Evolutionary conservation across 2,888 invertebrate genomes (phyloP), one percentile per base, ranked within the genome.

Genomic region (Leptopilina myrica): DNA sequence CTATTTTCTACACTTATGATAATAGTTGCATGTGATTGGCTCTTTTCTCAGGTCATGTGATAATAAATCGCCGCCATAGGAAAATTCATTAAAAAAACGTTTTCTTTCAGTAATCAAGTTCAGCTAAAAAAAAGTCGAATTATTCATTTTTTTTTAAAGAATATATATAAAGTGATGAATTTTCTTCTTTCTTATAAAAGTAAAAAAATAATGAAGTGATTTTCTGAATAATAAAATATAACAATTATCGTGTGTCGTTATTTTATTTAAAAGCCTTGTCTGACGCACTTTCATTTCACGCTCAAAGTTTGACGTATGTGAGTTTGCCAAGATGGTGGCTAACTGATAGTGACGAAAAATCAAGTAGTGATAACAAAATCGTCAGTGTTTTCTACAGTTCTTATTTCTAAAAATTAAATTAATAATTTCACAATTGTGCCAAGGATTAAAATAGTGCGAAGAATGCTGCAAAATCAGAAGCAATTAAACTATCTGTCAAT

Each of bases 271-370:
- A 33, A 69, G 69, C 14, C 15, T 53, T 69, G 49, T 33, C 53
- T 56, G 56, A 56, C 73, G 73, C 73, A 73, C 53, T 56, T 73
- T 33, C 62, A 62, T 62, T 62, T 62, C 20, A 62, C 20, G 56
- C 33, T 53, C 56, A 56, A 43, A 73, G 56, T 73, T 73, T 73
- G 73, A 73, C 73, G 73, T 73, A 73, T 73, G 53, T 62, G 62
- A 20, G 62, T 62, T 43, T n/a, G 62, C 14, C 73, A 81, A 81
- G 76, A 81, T 81, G 81, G 81, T 79, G 81, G 81, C 66, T 76
- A 73, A 79, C 78, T 81, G 81, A 81, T 78, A 79, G 77, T 77
- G 62, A 62, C 62, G 73, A 73, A 66, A 79, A 62, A 78, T 78
- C 78, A 49, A 62, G 62, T 64, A 73, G 76, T 77, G 79, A 81